phyloP scores from a whole-genome alignment of 2,888 invertebrate genomes.

The Melanotus villosus region DNA sequence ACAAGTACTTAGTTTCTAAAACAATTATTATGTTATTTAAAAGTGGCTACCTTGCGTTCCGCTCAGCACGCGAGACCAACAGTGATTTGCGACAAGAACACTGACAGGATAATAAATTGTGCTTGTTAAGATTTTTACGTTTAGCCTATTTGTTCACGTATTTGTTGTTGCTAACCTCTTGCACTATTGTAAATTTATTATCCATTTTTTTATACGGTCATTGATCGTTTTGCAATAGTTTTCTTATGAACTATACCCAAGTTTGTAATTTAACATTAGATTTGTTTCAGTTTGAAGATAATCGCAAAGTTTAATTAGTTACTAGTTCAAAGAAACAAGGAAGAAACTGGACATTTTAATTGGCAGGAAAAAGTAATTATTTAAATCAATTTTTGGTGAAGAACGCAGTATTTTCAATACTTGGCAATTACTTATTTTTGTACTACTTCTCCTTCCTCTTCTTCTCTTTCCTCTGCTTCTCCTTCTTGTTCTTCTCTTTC shows the following conservation, averaged over 20 bases:
- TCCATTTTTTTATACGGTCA: slow-evolving; percentile 6
- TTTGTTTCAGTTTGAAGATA: too few species aligned
- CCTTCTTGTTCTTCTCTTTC: too few species aligned
- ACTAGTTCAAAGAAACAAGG: too few species aligned
- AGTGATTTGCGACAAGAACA: slow-evolving; percentile 30
- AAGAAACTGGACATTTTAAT: too few species aligned
- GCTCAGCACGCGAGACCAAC: slow-evolving; percentile 27
- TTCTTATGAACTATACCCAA: neutral
- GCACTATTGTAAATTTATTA: slow-evolving; percentile 25
- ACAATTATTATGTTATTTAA: slow-evolving; percentile 32
- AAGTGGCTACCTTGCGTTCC: slow-evolving; percentile 27
- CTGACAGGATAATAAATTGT: slow-evolving; percentile 31
- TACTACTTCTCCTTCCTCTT: too few species aligned
- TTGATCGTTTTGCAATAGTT: neutral
- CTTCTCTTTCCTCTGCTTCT: too few species aligned
- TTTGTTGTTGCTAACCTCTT: slow-evolving; percentile 35
- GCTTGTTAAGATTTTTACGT: slow-evolving; percentile 34
- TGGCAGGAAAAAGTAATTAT: too few species aligned
- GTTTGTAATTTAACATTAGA: neutral
- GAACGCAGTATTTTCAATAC: too few species aligned
- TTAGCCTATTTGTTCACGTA: slow-evolving; percentile 30
- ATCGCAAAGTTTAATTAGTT: too few species aligned
- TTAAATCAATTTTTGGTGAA: too few species aligned
- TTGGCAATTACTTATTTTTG: too few species aligned
- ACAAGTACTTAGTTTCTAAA: slow-evolving; percentile 33